A percentile compares a stretch with the other conserved stretches of the same genome.
Evolutionary conservation across 2,888 invertebrate species (phyloP).

Genomic region (Lasioglossum marginatum): DNA sequence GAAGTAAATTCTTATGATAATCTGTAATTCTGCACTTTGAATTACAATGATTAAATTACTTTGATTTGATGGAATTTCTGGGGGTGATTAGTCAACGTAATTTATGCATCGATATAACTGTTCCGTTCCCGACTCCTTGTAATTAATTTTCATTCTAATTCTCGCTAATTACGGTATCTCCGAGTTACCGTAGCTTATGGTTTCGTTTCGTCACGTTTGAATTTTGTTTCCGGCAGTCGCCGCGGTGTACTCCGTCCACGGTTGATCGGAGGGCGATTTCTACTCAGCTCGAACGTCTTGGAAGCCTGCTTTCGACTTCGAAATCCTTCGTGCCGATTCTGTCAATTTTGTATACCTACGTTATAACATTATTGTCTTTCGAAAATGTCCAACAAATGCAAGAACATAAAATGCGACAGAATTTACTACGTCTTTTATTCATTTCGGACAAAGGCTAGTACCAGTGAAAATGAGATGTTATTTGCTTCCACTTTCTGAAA

Average conservation of each 20-base stretch:
- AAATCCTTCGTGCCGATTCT: neutral
- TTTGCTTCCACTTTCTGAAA: too few relatives aligned
- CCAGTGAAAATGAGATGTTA: too few relatives aligned
- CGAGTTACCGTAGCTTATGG: neutral
- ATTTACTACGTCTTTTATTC: too few relatives aligned
- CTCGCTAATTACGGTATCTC: slow-evolving; percentile 36
- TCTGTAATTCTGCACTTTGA: too few relatives aligned
- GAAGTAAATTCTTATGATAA: too few relatives aligned
- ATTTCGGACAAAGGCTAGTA: too few relatives aligned
- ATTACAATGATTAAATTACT: too few relatives aligned
- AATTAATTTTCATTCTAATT: slow-evolving; percentile 1
- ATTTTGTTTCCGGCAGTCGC: slow-evolving; percentile 14
- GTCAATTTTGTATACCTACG: too few relatives aligned
- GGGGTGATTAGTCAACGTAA: slow-evolving; percentile 10
- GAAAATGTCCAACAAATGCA: too few relatives aligned
- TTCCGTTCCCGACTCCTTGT: slow-evolving; percentile 5
- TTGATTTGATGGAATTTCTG: too few relatives aligned
- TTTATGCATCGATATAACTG: slow-evolving; percentile 54
- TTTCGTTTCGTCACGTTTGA: slow-evolving; percentile 19
- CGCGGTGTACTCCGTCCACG: slow-evolving; percentile 9
- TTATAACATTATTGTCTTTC: too few relatives aligned
- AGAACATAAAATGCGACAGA: too few relatives aligned
- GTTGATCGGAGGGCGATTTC: slow-evolving; percentile 4
- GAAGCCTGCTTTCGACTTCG: neutral
- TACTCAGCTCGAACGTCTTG: neutral